phyloP scores from a whole-genome alignment of 64 coral and sea anemone species.

The Actinia tenebrosa region DNA sequence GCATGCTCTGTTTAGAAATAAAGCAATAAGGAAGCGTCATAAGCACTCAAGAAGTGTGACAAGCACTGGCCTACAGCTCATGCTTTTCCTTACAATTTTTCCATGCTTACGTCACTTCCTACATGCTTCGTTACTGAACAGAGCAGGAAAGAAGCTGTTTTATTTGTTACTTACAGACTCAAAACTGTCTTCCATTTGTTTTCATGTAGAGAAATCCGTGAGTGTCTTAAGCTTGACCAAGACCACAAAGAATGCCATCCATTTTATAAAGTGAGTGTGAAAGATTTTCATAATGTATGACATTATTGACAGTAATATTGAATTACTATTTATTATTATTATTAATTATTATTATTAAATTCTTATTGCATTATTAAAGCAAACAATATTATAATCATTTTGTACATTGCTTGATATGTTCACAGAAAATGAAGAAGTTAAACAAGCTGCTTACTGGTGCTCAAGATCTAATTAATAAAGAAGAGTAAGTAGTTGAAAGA shows the following conservation, averaged over 20 bases:
- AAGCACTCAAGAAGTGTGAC: too few relatives aligned
- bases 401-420: neutral
- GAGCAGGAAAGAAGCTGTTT: too few relatives aligned
- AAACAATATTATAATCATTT: neutral
- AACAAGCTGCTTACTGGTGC: slow-evolving; percentile 74
- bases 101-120: too few relatives aligned
- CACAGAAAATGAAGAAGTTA: slow-evolving; percentile 95
- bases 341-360: neutral
- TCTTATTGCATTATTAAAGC: too few relatives aligned
- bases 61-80: too few relatives aligned
- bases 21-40: too few relatives aligned
- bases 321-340: neutral
- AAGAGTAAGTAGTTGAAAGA: slow-evolving; percentile 64
- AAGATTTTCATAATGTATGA: neutral
- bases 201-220: slow-evolving; percentile 77
- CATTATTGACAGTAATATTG: too few relatives aligned
- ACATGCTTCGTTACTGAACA: too few relatives aligned
- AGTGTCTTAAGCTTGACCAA: slow-evolving; percentile 96
- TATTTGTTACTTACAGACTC: too few relatives aligned
- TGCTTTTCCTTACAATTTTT: too few relatives aligned
- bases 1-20: too few relatives aligned
- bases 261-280: slow-evolving; percentile 80
- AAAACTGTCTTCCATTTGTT: neutral
- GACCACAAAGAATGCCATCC: slow-evolving; percentile 98
- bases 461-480: slow-evolving; percentile 80